Conservation (phyloP, 1,140 invertebrate species). For the Gonioctena quinquepunctata region DNA sequence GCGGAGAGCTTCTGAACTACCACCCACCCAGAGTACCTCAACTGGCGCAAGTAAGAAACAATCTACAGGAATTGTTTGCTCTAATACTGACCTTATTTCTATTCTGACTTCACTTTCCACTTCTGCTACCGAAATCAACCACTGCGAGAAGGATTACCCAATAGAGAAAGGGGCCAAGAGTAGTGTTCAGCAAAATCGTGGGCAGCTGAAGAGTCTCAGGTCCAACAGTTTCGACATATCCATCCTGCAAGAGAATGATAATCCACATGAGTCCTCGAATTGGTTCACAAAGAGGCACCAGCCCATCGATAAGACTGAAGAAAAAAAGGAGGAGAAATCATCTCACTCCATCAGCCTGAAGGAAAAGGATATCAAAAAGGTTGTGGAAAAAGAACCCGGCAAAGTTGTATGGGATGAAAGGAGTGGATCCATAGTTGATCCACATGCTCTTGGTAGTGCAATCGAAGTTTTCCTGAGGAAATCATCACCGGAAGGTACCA, state of each 20-base stretch:
- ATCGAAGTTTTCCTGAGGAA: constrained; percentile 77
- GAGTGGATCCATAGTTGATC: constrained; percentile 75
- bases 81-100: constrained; percentile 77
- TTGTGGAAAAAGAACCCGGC: constrained; percentile 47
- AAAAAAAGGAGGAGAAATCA: constrained; percentile 64
- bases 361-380: constrained; percentile 58
- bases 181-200: constrained; percentile 29
- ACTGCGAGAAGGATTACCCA: constrained; percentile 57
- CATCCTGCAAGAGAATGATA: constrained; percentile 63
- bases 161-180: constrained; percentile 39
- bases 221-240: constrained; percentile 81
- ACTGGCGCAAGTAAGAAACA: constrained; percentile 41
- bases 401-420: constrained; percentile 73
- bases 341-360: constrained; percentile 49
- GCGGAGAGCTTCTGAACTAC: constrained; percentile 71
- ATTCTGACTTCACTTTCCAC: constrained; percentile 79
- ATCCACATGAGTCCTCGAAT: constrained; percentile 58
- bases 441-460: constrained; percentile 75
- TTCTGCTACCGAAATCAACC: constrained; percentile 77
- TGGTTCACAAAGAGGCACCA: constrained; percentile 78
- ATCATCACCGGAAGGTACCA: constrained; percentile 55
- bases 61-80: constrained; percentile 70
- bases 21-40: constrained; percentile 52
- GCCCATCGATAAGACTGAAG: constrained; percentile 55
- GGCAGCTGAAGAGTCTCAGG: constrained; percentile 38